Base-by-base conservation (phyloP, 2,888 invertebrate genomes). In the Horisme vitalbata region DNA sequence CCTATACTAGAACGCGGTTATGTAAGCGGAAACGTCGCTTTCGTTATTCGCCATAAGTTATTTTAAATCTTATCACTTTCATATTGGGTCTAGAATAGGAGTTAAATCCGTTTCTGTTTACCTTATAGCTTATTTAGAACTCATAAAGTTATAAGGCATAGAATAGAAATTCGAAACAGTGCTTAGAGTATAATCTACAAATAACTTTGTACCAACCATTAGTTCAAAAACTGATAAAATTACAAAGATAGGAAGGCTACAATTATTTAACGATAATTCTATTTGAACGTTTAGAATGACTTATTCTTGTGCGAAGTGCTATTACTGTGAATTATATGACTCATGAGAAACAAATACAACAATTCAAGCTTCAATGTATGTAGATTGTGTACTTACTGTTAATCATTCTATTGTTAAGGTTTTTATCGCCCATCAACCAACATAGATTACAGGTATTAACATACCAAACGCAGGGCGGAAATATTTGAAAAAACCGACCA, bases 11-110 rank as follows among this genome's bases (percentile, higher is more conserved):
- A 26, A 27, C 30, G 39, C 20, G 32, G 28, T 49, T 49, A 35
- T 35, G 44, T 13, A 49, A 49, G 7, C 49, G 44, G 38, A 48
- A 41, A 27, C 15, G 11, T 21, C 44, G 27, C 49, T 49, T 49
- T 49, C 35, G 27, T 45, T 9, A 26, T 33, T 41, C 9, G 26
- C 26, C 27, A 44, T 27, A 39, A 31, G 30, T 13, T 35, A 27
- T 36, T 36, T 39, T 49, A 24, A 41, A 39, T 34, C 43, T 34
- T 38, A 24, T 26, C 10, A 23, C 38, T 31, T 34, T 39, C 34
- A 11, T 3, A 30, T 24, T 33, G 30, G 26, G 31, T 38, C 12
- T 38, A 21, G 10, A 39, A 24, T 36, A 15, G 36, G 21, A 36
- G 20, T 32, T 34, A 12, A 33, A 41, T 48, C 33, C 44, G 44